These are phyloP conservation scores for Pelvicachromis taeniatus DNA, from an alignment of 2,113 vertebrate genomes.

Conservation along the genomic window DNA sequence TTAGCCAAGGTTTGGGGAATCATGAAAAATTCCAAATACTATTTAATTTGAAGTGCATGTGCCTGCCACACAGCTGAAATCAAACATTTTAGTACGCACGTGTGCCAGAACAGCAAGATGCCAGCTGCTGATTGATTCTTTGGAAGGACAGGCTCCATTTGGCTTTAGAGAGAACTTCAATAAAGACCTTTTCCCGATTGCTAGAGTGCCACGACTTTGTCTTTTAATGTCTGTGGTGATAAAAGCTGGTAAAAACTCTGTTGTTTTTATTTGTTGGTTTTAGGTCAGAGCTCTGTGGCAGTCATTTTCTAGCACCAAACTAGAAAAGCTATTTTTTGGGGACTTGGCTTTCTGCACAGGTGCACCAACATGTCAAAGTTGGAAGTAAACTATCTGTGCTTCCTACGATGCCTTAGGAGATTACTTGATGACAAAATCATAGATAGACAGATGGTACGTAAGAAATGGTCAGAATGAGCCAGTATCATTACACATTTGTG, in stretches of 20 bases:
- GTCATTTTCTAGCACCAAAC: background rate
- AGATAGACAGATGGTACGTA: background rate
- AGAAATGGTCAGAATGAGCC: background rate
- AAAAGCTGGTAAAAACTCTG: background rate
- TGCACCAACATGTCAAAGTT: background rate
- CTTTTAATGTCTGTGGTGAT: background rate
- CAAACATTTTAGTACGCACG: background rate
- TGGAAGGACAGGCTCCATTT: background rate
- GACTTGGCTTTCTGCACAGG: background rate
- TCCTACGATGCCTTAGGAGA: background rate
- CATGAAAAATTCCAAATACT: background rate
- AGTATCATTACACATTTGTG: background rate
- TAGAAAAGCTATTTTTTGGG: background rate
- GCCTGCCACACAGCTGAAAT: background rate
- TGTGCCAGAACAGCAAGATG: background rate
- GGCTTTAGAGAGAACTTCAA: background rate
- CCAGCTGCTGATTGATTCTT: background rate
- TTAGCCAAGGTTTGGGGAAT: background rate
- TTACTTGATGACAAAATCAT: background rate
- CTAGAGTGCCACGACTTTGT: background rate
- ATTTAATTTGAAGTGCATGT: background rate
- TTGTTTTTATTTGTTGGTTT: background rate
- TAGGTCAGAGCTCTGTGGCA: background rate
- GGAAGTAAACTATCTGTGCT: background rate
- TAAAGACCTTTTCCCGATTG: background rate